Conservation (phyloP, 2,113 vertebrate genomes). For the Sinocyclocheilus rhinocerous region DNA sequence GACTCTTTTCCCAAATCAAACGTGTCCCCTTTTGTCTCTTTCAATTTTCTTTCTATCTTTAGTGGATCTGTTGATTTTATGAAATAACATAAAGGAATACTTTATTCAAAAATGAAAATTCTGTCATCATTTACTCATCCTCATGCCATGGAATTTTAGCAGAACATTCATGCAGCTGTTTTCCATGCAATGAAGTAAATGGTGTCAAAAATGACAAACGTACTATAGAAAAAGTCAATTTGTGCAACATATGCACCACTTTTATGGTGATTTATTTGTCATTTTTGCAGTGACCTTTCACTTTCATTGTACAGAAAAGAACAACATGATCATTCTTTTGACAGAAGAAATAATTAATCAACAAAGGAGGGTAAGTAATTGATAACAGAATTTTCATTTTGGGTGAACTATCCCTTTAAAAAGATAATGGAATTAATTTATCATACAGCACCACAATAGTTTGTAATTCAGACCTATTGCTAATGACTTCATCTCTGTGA, state of each 20-base stretch:
- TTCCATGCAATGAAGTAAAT: too few species aligned
- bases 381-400: neutral
- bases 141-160: too few species aligned
- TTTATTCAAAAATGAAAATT: too few species aligned
- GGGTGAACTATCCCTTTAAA: neutral
- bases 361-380: neutral
- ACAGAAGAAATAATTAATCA: neutral
- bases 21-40: too few species aligned
- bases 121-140: too few species aligned
- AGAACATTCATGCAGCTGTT: too few species aligned
- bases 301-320: neutral
- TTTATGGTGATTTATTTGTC: neutral
- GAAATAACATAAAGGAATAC: too few species aligned
- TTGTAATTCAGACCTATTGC: conserved; percentile 34
- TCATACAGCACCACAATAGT: conserved; percentile 31
- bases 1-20: too few species aligned
- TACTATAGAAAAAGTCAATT: neutral
- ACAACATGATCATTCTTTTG: neutral
- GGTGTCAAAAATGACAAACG: neutral
- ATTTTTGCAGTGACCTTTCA: neutral
- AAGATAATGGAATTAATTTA: conserved; percentile 43
- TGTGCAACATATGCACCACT: neutral
- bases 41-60: too few species aligned
- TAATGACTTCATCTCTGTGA: conserved; percentile 40
- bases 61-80: too few species aligned